These are phyloP conservation scores for Rhingia campestris DNA, from an alignment of 2,888 invertebrate genomes.

Conservation along the genomic window DNA sequence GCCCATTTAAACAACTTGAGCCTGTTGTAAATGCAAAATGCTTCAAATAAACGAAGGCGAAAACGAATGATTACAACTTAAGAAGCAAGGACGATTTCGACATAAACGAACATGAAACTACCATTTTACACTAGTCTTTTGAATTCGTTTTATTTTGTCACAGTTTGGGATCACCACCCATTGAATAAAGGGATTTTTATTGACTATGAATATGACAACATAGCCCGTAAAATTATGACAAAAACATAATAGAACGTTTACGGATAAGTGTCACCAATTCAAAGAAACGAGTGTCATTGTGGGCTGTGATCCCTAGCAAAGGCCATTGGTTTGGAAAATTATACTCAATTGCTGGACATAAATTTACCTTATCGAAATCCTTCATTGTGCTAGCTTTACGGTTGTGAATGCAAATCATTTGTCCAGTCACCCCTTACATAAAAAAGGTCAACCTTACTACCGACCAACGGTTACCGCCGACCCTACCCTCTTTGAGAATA, in stretches of 20 bases:
- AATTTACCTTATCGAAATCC: conserved; percentile 69
- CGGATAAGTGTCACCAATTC: conserved; percentile 56
- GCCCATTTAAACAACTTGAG: too few relatives aligned
- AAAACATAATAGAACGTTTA: conserved; percentile 64
- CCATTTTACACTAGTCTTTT: conserved; percentile 42
- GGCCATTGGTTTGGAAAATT: conserved; percentile 61
- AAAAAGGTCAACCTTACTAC: conserved; percentile 35
- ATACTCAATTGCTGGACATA: conserved; percentile 70
- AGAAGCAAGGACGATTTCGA: neutral
- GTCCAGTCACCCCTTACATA: conserved; percentile 35
- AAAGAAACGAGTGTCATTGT: conserved; percentile 41
- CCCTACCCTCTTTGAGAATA: conserved; percentile 16
- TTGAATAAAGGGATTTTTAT: conserved; percentile 64
- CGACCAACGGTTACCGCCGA: neutral
- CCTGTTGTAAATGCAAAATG: too few relatives aligned
- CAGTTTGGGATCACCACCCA: conserved; percentile 21
- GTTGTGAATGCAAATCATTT: conserved; percentile 55
- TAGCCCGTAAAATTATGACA: conserved; percentile 65
- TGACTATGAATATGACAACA: conserved; percentile 66
- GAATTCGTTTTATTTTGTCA: conserved; percentile 41
- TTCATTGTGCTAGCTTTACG: conserved; percentile 62
- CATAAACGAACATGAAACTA: conserved; percentile 3
- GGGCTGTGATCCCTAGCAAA: conserved; percentile 44
- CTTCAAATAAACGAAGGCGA: neutral
- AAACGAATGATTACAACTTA: neutral